Conservation (phyloP, 2,113 vertebrate genomes). For the Microtus pennsylvanicus region DNA sequence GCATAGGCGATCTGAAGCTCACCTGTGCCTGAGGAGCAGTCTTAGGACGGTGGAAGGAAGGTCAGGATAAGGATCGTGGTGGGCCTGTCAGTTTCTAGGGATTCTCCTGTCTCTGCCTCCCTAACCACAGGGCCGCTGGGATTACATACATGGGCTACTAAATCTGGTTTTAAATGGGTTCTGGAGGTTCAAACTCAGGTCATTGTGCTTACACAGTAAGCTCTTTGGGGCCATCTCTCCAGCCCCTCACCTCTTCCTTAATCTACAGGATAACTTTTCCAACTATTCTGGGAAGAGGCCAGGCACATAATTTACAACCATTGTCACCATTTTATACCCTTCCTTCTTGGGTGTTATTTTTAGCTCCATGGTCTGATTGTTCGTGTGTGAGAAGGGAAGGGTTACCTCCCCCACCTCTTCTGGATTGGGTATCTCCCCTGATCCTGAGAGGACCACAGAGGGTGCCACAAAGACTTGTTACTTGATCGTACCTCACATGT, state of each 20-base stretch:
- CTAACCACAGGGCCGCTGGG: neutral
- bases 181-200: neutral
- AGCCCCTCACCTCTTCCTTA: constrained; percentile 11
- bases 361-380: constrained; percentile 12
- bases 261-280: constrained; percentile 1
- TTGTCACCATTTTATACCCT: neutral
- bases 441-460: neutral
- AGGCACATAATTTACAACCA: neutral
- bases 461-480: neutral
- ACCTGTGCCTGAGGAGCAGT: neutral
- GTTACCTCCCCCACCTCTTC: neutral
- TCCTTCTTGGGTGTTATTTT: neutral
- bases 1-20: neutral
- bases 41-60: neutral
- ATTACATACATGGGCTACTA: neutral
- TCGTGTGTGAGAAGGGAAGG: neutral
- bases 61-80: neutral
- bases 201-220: neutral
- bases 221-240: no score
- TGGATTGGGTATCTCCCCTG: neutral
- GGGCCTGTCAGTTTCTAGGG: neutral
- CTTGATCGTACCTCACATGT: neutral
- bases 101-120: neutral
- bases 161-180: neutral
- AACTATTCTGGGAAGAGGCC: neutral